These are phyloP conservation scores for Drosophila quinaria DNA, from an alignment of 2,888 invertebrate genomes.

Conservation along the genomic window DNA sequence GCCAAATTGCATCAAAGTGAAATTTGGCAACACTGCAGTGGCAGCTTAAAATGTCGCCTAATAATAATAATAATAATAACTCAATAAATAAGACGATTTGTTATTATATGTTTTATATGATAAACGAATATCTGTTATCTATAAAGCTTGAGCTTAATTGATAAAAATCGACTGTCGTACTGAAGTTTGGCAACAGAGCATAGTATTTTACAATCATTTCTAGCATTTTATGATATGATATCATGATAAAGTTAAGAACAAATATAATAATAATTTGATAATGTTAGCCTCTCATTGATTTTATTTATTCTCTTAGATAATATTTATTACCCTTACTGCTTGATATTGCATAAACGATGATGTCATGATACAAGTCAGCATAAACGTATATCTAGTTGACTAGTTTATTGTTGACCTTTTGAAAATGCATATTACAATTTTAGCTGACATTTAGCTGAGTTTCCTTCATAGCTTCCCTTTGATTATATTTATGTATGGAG, in stretches of 20 bases:
- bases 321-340: background rate
- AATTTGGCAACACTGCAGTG: slow-evolving; percentile 6
- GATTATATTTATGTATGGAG: background rate
- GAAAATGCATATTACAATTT: background rate
- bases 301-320: slow-evolving; percentile 4
- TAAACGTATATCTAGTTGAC: background rate
- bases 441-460: background rate
- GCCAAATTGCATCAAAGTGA: background rate
- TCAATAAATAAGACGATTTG: background rate
- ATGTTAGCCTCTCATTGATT: background rate
- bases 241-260: background rate
- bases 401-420: background rate
- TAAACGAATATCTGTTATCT: background rate
- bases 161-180: too few relatives aligned
- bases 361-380: slow-evolving; percentile 2
- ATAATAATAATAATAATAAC: too few relatives aligned
- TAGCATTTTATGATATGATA: background rate
- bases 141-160: background rate
- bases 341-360: background rate
- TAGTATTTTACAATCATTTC: background rate
- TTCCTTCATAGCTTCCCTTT: too few relatives aligned
- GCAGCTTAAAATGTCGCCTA: background rate
- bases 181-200: slow-evolving; percentile 5
- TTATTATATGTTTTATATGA: too few relatives aligned
- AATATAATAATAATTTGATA: background rate